Evolutionary conservation across 2,797 vertebrate genomes (phyloP).

Genomic region (Carapus acus): DNA sequence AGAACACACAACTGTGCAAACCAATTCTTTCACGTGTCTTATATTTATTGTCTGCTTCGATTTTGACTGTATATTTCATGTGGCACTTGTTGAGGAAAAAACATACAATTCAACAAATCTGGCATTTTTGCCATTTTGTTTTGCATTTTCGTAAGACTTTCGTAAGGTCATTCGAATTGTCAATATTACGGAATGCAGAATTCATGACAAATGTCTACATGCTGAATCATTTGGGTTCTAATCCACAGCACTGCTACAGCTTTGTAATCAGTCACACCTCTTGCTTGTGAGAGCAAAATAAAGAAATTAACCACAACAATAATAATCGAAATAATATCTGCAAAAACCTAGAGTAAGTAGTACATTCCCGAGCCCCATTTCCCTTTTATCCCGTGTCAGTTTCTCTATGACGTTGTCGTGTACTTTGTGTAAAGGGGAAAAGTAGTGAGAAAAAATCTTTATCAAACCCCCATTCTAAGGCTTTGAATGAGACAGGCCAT

Average conservation of each 20-base stretch:
- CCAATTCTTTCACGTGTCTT: slow-evolving; percentile 19
- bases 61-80: too few species aligned
- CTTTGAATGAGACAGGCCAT: slow-evolving; percentile 99
- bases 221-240: slow-evolving; percentile 59
- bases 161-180: too few species aligned
- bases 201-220: slow-evolving; percentile 50
- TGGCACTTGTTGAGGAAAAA: too few species aligned
- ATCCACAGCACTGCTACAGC: slow-evolving; percentile 44
- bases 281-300: slow-evolving; percentile 17
- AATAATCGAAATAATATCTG: neutral
- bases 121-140: too few species aligned
- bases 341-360: slow-evolving; percentile 22
- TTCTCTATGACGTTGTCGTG: slow-evolving; percentile 84
- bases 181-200: too few species aligned
- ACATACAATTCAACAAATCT: too few species aligned
- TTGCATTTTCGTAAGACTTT: too few species aligned
- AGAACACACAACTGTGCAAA: slow-evolving; percentile 22
- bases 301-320: slow-evolving; percentile 16
- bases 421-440: slow-evolving; percentile 76
- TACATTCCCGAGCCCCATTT: slow-evolving; percentile 25
- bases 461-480: slow-evolving; percentile 97
- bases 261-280: slow-evolving; percentile 17
- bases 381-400: slow-evolving; percentile 64
- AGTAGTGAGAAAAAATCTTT: slow-evolving; percentile 81
- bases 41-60: too few species aligned